Evolutionary conservation across 2,113 vertebrate genomes (phyloP), one percentile per base, ranked within the genome.

Genomic region (Proterorhinus semilunaris): DNA sequence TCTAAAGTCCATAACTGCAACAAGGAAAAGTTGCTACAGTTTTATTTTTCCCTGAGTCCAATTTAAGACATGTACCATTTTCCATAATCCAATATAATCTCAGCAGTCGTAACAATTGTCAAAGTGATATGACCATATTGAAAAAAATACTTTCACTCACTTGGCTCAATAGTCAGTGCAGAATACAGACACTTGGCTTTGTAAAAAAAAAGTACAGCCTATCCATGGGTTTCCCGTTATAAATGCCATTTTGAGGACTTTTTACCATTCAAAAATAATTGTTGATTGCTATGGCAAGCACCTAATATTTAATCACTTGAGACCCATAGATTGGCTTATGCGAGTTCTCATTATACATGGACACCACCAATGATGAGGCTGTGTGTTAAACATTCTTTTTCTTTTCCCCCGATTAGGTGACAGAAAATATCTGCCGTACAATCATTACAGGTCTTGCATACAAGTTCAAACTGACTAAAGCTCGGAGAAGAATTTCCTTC

Each of bases 361-460:
- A 36, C 27, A 36, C 27, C 1, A 36, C 27, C 27, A 21, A 27
- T 55, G 10, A 5, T 55, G 71, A 59, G 59, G 68, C 63, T 45
- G 17, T 8, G 8, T 51, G 12, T 21, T 68, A 67, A 74, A 74
- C 66, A 45, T 65, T 57, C 49, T 36, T 51, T 58, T 21, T 17
- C 69, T 57, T 66, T 27, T 55, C n/a, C 27, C 27, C 27, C 27
- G 2, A 36, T 36, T 36, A 36, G 3, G 53, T 55, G 53, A 10
- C 53, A 55, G 53, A 55, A 21, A 55, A 55, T 9, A 27, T 66
- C 75, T 70, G 64, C 58, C 62, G 43, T 86, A 82, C 86, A 88
- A 83, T 86, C 81, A 88, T 73, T 16, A 65, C 45, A 62, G 70
- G 75, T 83, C 70, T 79, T 81, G 83, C 82, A 84, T 83, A 81